phyloP scores from a whole-genome alignment of 2,888 invertebrate genomes.

The Spodoptera exigua region DNA sequence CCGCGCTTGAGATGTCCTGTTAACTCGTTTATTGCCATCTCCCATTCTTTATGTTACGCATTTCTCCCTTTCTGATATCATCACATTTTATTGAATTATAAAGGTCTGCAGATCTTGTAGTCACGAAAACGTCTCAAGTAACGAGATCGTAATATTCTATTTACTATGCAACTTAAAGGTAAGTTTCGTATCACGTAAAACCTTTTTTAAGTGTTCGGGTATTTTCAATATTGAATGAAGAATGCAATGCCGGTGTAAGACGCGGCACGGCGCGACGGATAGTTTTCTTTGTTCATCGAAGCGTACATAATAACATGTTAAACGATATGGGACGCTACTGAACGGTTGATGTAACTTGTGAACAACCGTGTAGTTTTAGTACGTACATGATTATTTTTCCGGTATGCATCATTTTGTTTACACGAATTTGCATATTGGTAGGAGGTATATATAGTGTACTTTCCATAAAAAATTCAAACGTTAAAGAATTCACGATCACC shows the following conservation, averaged over 20 bases:
- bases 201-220: conserved; percentile 36
- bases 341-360: not conserved
- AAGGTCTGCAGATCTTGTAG: conserved; percentile 44
- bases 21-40: conserved; percentile 80
- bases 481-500: conserved; percentile 73
- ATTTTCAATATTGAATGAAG: conserved; percentile 68
- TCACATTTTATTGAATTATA: conserved; percentile 68
- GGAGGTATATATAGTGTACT: not conserved
- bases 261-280: conserved; percentile 52
- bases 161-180: not conserved
- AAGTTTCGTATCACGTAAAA: conserved; percentile 9
- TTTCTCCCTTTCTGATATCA: conserved; percentile 63
- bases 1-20: conserved; percentile 67
- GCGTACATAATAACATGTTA: conserved; percentile 78
- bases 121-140: conserved; percentile 10
- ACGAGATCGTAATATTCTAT: conserved; percentile 8
- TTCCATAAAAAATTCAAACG: conserved; percentile 64
- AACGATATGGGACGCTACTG: conserved; percentile 43
- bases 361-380: too few relatives aligned
- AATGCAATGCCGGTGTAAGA: conserved; percentile 61
- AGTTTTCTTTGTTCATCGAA: conserved; percentile 81
- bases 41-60: conserved; percentile 67
- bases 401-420: too few relatives aligned
- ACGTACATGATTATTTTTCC: too few relatives aligned
- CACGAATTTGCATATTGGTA: not conserved